phyloP scores from a whole-genome alignment of 2,113 vertebrate species.

The Petromus typicus region DNA sequence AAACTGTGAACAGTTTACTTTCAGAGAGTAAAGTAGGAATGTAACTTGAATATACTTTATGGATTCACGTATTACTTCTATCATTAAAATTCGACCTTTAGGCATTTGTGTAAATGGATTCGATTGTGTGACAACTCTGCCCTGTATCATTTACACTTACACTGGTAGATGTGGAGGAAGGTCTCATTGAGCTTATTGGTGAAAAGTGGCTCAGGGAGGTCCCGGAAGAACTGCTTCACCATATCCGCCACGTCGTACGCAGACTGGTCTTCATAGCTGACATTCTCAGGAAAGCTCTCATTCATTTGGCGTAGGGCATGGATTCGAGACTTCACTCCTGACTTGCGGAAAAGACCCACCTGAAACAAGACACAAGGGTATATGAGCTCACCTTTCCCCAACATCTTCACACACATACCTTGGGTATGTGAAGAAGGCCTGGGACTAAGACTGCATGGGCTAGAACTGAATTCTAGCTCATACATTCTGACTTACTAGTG shows the following conservation, averaged over 20 bases:
- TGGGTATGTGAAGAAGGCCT: not conserved
- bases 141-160: constrained; percentile 85
- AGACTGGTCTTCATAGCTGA: constrained; percentile 96
- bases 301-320: constrained; percentile 97
- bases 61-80: not conserved
- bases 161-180: constrained; percentile 98
- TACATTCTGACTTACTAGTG: not conserved
- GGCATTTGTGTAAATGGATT: not conserved
- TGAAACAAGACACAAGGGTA: constrained; percentile 72
- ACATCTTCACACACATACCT: not conserved
- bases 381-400: not conserved
- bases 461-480: too few species aligned
- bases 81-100: not conserved
- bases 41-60: not conserved
- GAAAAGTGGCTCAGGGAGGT: constrained; percentile 97
- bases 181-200: constrained; percentile 98
- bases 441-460: not conserved
- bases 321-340: constrained; percentile 98
- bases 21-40: not conserved
- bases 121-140: not conserved
- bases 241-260: constrained; percentile 98
- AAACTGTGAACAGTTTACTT: not conserved
- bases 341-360: constrained; percentile 98
- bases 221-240: constrained; percentile 99
- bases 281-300: constrained; percentile 94